phyloP scores from a whole-genome alignment of 1,140 invertebrate genomes.

The Calephelis nemesis region DNA sequence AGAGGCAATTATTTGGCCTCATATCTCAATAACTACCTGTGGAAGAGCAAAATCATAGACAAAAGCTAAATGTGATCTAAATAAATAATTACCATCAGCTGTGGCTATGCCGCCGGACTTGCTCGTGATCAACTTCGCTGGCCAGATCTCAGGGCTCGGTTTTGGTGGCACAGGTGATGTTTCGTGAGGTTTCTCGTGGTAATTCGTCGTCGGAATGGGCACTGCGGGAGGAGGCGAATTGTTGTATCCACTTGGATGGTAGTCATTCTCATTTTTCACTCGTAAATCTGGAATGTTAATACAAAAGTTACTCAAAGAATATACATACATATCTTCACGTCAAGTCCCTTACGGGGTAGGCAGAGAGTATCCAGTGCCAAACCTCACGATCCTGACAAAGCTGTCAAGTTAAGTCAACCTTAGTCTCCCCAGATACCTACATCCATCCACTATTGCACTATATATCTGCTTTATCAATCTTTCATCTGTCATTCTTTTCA shows the following conservation, averaged over 20 bases:
- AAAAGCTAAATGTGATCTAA: conserved; percentile 7
- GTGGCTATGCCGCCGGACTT: conserved; percentile 78
- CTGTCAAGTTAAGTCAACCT: too few relatives aligned
- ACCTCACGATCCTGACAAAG: too few relatives aligned
- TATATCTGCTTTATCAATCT: too few relatives aligned
- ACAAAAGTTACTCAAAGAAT: background rate
- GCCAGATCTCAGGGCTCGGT: conserved; percentile 71
- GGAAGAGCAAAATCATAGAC: too few relatives aligned
- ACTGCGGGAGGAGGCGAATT: conserved; percentile 75
- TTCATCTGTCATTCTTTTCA: too few relatives aligned
- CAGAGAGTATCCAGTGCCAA: too few relatives aligned
- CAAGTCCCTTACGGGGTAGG: too few relatives aligned
- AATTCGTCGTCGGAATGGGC: conserved; percentile 73
- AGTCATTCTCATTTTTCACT: conserved; percentile 81
- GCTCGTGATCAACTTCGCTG: conserved; percentile 72
- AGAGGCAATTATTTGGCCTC: too few relatives aligned
- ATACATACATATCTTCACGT: background rate
- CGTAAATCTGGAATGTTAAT: conserved; percentile 76
- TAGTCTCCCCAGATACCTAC: too few relatives aligned
- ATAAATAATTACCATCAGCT: conserved; percentile 62
- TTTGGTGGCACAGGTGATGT: conserved; percentile 72
- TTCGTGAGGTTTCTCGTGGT: conserved; percentile 74
- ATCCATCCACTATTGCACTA: too few relatives aligned
- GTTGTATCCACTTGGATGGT: conserved; percentile 72
- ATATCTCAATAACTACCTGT: too few relatives aligned